Evolutionary conservation across 2,113 vertebrate species (phyloP).

Genomic region (Melanerpes formicivorus): DNA sequence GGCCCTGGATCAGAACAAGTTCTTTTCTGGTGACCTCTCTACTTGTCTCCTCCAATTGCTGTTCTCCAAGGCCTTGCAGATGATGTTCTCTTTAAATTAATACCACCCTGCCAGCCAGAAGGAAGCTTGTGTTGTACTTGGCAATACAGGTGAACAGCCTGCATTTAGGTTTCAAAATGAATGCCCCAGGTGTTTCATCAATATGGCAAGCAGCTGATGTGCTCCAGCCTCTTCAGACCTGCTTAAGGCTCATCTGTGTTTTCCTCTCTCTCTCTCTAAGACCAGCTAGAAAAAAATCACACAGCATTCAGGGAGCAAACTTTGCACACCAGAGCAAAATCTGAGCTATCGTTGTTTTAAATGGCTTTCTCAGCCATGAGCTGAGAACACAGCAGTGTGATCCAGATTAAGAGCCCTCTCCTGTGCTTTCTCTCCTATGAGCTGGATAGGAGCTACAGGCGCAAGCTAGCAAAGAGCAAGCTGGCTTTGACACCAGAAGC

Average conservation of each 20-base stretch:
- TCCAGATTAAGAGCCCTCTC: not conserved
- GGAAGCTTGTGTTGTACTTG: constrained; percentile 73
- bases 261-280: constrained; percentile 29
- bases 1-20: not conserved
- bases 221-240: constrained; percentile 41
- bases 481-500: not conserved
- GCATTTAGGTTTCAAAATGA: constrained; percentile 66
- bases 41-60: not conserved
- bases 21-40: not conserved
- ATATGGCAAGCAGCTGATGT: constrained; percentile 70
- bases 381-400: not conserved
- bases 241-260: constrained; percentile 36
- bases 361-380: not conserved
- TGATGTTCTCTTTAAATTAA: constrained; percentile 35
- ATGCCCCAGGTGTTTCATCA: constrained; percentile 73
- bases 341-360: constrained; percentile 4
- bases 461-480: constrained; percentile 2
- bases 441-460: not conserved
- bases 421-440: not conserved
- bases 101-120: constrained; percentile 19
- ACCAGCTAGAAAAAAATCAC: constrained; percentile 56
- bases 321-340: not conserved
- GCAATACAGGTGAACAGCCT: constrained; percentile 77
- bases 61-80: constrained; percentile 52
- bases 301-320: constrained; percentile 33